These are phyloP conservation scores for Hydrotaea cyrtoneurina DNA, from an alignment of 2,888 invertebrate genomes.

Conservation along the genomic window DNA sequence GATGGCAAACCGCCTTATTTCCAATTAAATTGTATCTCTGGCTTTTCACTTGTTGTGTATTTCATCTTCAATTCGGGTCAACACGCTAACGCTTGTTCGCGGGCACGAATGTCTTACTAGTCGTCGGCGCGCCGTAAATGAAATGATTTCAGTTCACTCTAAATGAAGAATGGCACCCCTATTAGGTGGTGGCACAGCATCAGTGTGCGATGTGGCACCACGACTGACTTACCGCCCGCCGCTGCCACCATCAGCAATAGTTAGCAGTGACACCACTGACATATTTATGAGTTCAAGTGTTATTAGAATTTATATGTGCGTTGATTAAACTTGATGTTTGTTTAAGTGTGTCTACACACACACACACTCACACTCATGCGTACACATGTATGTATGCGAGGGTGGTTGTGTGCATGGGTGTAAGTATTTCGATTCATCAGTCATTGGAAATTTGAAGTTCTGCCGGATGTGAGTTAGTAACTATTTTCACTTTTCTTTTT, in stretches of 20 bases:
- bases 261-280: conserved; percentile 56
- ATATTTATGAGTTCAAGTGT: conserved; percentile 65
- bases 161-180: background rate
- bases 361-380: too few relatives aligned
- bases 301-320: conserved; percentile 64
- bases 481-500: conserved; percentile 20
- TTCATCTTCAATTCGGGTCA: background rate
- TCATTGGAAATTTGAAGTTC: background rate
- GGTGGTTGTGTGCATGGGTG: background rate
- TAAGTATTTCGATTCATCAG: background rate
- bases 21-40: conserved; percentile 39
- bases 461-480: conserved; percentile 13
- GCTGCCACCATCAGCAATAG: background rate
- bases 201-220: background rate
- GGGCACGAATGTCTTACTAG: background rate
- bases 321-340: conserved; percentile 62
- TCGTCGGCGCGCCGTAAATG: too few relatives aligned
- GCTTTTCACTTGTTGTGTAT: background rate
- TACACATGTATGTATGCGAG: background rate
- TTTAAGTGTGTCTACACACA: conserved; percentile 13
- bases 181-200: background rate
- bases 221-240: background rate
- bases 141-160: background rate
- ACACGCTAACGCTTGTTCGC: conserved; percentile 33
- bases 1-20: conserved; percentile 1